phyloP scores from a whole-genome alignment of 92 coral and sea anemone genomes.

The Pocillopora meandrina region DNA sequence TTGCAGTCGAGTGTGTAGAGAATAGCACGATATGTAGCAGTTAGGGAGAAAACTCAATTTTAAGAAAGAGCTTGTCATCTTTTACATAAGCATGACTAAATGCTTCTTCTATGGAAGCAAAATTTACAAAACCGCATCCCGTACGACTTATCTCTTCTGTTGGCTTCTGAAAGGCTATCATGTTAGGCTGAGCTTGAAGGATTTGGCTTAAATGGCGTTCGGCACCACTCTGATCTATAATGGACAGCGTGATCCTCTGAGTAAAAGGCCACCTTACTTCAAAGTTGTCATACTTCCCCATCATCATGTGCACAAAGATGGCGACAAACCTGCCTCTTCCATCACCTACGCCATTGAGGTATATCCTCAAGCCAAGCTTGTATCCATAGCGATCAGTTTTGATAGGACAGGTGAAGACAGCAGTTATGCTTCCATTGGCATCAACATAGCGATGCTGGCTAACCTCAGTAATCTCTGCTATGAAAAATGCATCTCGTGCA shows the following conservation, averaged over 20 bases:
- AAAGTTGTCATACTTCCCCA: not conserved
- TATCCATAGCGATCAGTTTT: not conserved
- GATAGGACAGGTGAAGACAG: not conserved
- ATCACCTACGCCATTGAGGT: slow-evolving; percentile 9
- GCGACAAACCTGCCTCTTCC: slow-evolving; percentile 7
- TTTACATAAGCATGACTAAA: not conserved
- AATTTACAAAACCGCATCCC: slow-evolving; percentile 12
- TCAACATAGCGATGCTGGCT: not conserved
- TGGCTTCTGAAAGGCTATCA: slow-evolving; percentile 2
- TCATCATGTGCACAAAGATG: slow-evolving; percentile 3
- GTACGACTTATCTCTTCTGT: not conserved
- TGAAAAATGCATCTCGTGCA: not conserved
- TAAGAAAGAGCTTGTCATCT: not conserved
- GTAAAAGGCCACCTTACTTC: not conserved
- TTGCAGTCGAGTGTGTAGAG: no score
- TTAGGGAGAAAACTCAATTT: slow-evolving; percentile 9
- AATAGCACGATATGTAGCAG: not conserved
- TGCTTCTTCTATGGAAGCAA: not conserved
- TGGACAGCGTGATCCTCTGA: slow-evolving; percentile 4
- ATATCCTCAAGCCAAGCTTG: not conserved
- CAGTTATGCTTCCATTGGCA: not conserved
- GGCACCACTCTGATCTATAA: slow-evolving; percentile 25
- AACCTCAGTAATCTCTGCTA: not conserved
- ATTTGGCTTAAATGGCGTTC: not conserved
- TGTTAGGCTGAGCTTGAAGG: not conserved